Conservation (phyloP, 92 coral and sea anemone species). For the Phymanthus crucifer region DNA sequence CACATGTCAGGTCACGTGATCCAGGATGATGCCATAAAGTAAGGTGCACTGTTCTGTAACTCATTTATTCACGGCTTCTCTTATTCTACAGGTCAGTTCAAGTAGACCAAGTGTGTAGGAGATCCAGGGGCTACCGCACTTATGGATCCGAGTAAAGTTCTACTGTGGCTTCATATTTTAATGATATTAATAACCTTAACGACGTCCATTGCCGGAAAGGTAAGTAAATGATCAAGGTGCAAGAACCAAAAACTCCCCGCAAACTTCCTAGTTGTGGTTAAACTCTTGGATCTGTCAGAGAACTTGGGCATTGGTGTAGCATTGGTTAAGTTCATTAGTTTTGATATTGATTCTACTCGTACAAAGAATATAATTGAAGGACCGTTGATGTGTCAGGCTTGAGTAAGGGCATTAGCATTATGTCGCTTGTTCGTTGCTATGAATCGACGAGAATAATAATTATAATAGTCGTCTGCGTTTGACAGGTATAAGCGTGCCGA, state of each 20-base stretch:
- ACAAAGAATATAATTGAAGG: background rate
- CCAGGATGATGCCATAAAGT: background rate
- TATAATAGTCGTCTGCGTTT: background rate
- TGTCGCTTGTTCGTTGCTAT: constrained; percentile 2
- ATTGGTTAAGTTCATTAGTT: background rate
- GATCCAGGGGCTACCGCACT: background rate
- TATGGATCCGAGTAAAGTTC: background rate
- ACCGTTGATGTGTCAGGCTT: background rate
- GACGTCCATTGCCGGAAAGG: constrained; percentile 3
- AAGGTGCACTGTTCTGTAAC: constrained; percentile 8
- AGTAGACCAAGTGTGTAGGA: background rate
- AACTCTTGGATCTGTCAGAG: background rate
- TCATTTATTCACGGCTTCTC: constrained; percentile 18
- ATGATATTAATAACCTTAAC: background rate
- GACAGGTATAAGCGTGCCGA: constrained; percentile 26
- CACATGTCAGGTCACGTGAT: constrained; percentile 3
- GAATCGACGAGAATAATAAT: background rate
- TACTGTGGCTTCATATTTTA: background rate
- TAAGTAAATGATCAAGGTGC: background rate
- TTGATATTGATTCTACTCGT: background rate
- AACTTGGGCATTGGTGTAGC: background rate
- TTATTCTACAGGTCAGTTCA: constrained; percentile 14
- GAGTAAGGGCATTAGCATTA: background rate
- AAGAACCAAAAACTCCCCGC: background rate
- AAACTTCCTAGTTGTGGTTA: background rate